Conservation (phyloP, 2,888 invertebrate genomes). For the Halictus ligatus region DNA sequence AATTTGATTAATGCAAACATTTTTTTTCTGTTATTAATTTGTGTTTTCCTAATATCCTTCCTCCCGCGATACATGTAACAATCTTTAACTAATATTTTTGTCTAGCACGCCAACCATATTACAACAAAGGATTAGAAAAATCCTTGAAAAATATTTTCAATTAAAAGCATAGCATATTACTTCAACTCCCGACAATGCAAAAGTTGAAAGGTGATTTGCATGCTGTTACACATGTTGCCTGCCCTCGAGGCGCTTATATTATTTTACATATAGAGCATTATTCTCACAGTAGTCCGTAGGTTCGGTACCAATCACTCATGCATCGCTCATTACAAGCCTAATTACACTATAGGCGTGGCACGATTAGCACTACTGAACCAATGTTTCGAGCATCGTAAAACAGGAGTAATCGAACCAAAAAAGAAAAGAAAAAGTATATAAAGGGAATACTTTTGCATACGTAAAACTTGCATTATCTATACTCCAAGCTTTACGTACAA, state of each 20-base stretch:
- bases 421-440: slow-evolving; percentile 6
- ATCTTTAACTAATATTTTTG: slow-evolving; percentile 1
- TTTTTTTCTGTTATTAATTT: background rate
- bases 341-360: slow-evolving; percentile 70
- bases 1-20: background rate
- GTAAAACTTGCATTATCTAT: slow-evolving; percentile 36
- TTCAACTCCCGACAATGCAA: slow-evolving; percentile 35
- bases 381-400: slow-evolving; percentile 47
- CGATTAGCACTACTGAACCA: slow-evolving; percentile 64
- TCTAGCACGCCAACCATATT: slow-evolving; percentile 32
- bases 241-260: slow-evolving; percentile 75
- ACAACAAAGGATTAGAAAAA: slow-evolving; percentile 12
- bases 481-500: slow-evolving; percentile 50
- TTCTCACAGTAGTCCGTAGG: slow-evolving; percentile 78
- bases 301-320: slow-evolving; percentile 75
- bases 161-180: slow-evolving; percentile 13
- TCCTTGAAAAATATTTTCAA: slow-evolving; percentile 6
- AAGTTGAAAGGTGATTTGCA: slow-evolving; percentile 67
- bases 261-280: slow-evolving; percentile 81
- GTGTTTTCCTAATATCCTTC: background rate
- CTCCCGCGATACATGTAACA: background rate
- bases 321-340: slow-evolving; percentile 71
- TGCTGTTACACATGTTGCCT: slow-evolving; percentile 67
- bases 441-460: slow-evolving; percentile 36
- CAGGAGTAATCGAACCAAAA: slow-evolving; percentile 39